These are phyloP conservation scores for Coreius guichenoti DNA, from an alignment of 2,797 vertebrate genomes.

Conservation along the genomic window DNA sequence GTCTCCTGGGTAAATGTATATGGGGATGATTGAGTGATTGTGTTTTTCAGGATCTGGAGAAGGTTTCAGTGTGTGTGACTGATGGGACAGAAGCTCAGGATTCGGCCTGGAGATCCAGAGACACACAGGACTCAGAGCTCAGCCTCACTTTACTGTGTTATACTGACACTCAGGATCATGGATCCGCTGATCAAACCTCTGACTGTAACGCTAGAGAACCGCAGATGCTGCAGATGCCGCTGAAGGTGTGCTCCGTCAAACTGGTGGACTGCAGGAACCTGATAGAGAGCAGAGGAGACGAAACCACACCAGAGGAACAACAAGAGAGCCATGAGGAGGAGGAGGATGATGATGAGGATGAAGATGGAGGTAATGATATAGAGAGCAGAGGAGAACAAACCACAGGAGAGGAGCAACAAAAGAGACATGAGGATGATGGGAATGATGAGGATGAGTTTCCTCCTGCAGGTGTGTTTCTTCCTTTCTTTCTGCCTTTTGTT, in stretches of 20 bases:
- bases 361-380: too few species aligned
- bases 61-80: neutral
- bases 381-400: neutral
- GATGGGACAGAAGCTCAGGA: slow-evolving; percentile 14
- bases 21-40: neutral
- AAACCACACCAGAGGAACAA: neutral
- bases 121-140: slow-evolving; percentile 10
- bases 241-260: neutral
- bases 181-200: neutral
- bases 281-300: neutral
- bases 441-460: neutral
- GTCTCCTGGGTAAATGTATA: too few species aligned
- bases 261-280: slow-evolving; percentile 10
- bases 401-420: neutral
- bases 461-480: neutral
- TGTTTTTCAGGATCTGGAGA: neutral
- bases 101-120: neutral
- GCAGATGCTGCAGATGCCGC: neutral
- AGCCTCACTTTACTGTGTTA: neutral
- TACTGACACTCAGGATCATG: neutral
- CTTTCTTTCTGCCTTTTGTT: neutral
- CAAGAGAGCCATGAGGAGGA: too few species aligned
- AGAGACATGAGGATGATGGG: neutral
- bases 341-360: too few species aligned
- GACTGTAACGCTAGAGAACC: neutral